Conservation (phyloP, 2,113 vertebrate species). For the Brachypodius melanocephalos region DNA sequence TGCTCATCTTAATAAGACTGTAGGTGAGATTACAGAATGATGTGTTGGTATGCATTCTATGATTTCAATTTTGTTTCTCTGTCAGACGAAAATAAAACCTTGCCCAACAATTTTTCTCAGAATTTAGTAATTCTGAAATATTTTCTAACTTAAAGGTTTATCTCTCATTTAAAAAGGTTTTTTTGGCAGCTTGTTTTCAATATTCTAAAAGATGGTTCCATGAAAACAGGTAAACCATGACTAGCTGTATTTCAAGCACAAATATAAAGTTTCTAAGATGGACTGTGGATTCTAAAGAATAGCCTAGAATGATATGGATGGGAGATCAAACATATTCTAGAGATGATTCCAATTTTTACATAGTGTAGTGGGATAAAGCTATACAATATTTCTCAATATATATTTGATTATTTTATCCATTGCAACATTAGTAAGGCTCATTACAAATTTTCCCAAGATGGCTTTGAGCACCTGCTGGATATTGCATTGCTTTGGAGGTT, state of each 20-base stretch:
- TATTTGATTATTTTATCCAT: not conserved
- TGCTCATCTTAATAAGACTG: not conserved
- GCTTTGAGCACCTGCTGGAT: not conserved
- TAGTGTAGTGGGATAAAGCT: not conserved
- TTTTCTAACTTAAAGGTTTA: not conserved
- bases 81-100: not conserved
- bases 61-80: not conserved
- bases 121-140: not conserved
- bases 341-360: not conserved
- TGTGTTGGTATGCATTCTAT: fast-evolving
- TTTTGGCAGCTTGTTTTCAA: not conserved
- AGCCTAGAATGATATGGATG: not conserved
- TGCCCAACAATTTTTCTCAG: not conserved
- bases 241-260: not conserved
- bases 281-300: not conserved
- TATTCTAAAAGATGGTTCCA: not conserved
- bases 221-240: not conserved
- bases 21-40: not conserved
- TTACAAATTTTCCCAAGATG: not conserved
- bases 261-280: not conserved
- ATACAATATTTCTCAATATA: not conserved
- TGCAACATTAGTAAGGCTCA: not conserved
- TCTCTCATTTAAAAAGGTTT: not conserved
- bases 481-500: not conserved
- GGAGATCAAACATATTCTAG: not conserved